A percentile compares a stretch with the other conserved stretches of the same genome.
Evolutionary conservation across 2,888 invertebrate species (phyloP).

Genomic region (Tetranychus piercei): DNA sequence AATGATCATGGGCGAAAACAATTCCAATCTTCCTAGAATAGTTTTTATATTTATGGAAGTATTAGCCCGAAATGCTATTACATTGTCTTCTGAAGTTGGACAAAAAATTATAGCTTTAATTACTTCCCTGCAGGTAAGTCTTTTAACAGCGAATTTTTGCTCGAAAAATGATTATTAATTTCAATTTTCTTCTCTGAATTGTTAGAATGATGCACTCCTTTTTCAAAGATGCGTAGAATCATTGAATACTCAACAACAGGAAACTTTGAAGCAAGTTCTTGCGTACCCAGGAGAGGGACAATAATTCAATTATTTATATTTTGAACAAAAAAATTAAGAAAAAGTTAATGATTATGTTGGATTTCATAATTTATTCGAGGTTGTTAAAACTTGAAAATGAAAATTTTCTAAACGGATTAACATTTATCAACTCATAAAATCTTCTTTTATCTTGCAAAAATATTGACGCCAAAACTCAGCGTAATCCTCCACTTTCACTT

Average conservation of each 20-base stretch:
- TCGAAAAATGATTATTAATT: slow-evolving; percentile 11
- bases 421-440: background rate
- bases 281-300: background rate
- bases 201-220: slow-evolving; percentile 53
- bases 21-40: slow-evolving; percentile 69
- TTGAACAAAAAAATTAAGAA: background rate
- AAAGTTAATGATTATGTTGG: background rate
- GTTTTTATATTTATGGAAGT: slow-evolving; percentile 76
- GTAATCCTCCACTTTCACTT: background rate
- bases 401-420: background rate
- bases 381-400: background rate
- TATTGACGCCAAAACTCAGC: no score
- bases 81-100: slow-evolving; percentile 49
- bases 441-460: background rate
- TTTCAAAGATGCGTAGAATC: slow-evolving; percentile 59
- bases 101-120: slow-evolving; percentile 64
- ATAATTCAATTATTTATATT: background rate
- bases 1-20: slow-evolving; percentile 61
- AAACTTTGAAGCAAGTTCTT: slow-evolving; percentile 46
- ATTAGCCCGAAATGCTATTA: slow-evolving; percentile 61
- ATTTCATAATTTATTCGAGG: background rate
- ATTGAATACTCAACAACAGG: slow-evolving; percentile 59
- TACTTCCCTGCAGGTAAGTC: slow-evolving; percentile 57
- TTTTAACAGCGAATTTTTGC: background rate
- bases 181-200: slow-evolving; percentile 20